Conservation (phyloP, 2,888 invertebrate species). For the Yponomeuta cagnagella region DNA sequence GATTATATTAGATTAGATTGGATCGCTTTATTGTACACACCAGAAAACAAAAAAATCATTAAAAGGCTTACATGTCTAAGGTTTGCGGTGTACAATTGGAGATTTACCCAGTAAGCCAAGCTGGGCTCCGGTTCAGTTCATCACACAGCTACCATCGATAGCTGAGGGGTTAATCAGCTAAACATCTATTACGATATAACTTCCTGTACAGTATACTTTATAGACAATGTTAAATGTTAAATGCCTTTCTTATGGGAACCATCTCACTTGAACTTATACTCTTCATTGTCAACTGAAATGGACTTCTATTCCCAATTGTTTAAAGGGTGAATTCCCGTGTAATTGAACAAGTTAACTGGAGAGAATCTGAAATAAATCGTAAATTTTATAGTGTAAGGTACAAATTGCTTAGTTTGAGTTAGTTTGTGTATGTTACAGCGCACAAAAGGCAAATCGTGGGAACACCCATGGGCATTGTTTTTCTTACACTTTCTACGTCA, state of each 20-base stretch:
- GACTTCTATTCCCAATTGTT: background rate
- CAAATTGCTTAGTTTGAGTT: background rate
- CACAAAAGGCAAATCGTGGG: slow-evolving; percentile 9
- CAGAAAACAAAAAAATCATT: no score
- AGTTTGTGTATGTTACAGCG: background rate
- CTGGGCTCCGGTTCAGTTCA: no score
- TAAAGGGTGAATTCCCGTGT: background rate
- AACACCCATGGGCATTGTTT: slow-evolving; percentile 3
- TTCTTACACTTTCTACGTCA: slow-evolving; percentile 14
- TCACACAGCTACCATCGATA: no score
- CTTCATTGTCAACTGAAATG: background rate
- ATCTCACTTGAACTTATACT: background rate
- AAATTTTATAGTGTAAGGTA: background rate
- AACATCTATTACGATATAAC: no score
- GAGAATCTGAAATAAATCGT: background rate
- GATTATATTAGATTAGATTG: no score
- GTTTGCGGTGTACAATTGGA: no score
- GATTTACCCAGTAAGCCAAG: no score
- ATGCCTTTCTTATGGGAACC: slow-evolving; percentile 8
- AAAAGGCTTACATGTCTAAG: no score
- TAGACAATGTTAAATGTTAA: background rate
- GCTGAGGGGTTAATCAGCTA: no score
- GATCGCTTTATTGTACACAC: no score
- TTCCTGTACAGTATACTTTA: background rate
- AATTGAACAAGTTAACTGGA: background rate